Conservation (phyloP, 2,888 invertebrate genomes). For the Scotopteryx bipunctaria region DNA sequence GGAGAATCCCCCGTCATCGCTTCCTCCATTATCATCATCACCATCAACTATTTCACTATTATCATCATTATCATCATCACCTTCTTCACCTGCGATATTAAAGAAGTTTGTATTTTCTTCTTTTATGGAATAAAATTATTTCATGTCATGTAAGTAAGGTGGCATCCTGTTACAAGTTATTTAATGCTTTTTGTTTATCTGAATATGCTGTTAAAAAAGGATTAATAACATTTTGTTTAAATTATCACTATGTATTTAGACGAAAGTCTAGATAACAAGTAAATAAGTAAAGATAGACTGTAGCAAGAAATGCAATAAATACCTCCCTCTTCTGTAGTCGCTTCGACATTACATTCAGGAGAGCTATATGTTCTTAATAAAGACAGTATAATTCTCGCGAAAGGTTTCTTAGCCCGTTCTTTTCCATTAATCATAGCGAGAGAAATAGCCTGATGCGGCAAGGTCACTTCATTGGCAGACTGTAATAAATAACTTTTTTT, state of each 20-base stretch:
- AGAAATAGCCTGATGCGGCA: constrained; percentile 67
- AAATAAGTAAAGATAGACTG: too few species aligned
- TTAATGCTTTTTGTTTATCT: too few species aligned
- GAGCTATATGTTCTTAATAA: constrained; percentile 64
- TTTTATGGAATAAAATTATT: too few species aligned
- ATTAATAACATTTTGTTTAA: too few species aligned
- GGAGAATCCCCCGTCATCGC: neutral
- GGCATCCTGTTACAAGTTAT: too few species aligned
- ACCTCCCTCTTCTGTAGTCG: constrained; percentile 37
- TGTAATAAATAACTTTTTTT: constrained; percentile 43
- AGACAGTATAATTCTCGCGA: constrained; percentile 61
- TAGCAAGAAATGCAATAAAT: too few species aligned
- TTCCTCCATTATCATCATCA: constrained; percentile 2
- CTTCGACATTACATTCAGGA: constrained; percentile 43
- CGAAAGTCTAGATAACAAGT: too few species aligned
- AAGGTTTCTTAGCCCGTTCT: constrained; percentile 55
- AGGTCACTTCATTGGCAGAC: constrained; percentile 72
- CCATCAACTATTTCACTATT: too few species aligned
- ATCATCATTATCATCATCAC: constrained; percentile 1
- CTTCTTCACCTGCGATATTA: constrained; percentile 7
- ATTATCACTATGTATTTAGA: too few species aligned
- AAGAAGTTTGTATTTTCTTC: too few species aligned
- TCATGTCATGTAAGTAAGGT: too few species aligned
- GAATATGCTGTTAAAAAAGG: too few species aligned
- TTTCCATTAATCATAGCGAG: constrained; percentile 48